Evolutionary conservation across 2,888 invertebrate species (phyloP).

Genomic region (Cosmorhoe ocellata): DNA sequence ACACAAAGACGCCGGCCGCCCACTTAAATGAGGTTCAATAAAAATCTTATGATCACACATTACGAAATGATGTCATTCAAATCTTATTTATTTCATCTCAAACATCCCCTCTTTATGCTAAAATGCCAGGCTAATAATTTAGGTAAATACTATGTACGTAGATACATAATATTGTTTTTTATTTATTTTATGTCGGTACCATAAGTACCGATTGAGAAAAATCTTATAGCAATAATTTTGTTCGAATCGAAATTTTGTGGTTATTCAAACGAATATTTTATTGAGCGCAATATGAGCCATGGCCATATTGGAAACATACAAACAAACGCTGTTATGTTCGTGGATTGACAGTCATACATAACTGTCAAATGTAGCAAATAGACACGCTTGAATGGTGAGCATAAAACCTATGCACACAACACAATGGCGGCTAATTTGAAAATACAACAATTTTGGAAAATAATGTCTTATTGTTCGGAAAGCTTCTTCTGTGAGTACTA

Average conservation of each 20-base stretch:
- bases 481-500: slow-evolving; percentile 6
- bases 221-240: no score
- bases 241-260: no score
- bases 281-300: slow-evolving; percentile 48
- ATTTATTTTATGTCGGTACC: no score
- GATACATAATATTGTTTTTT: no score
- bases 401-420: slow-evolving; percentile 5
- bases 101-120: no score
- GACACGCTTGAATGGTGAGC: slow-evolving; percentile 31
- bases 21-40: slow-evolving; percentile 17
- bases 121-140: no score
- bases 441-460: slow-evolving; percentile 29
- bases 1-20: slow-evolving; percentile 53
- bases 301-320: slow-evolving; percentile 20
- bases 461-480: slow-evolving; percentile 22
- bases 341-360: slow-evolving; percentile 51
- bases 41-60: slow-evolving; percentile 2
- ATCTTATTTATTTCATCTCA: not conserved
- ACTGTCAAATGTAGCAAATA: slow-evolving; percentile 42
- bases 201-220: no score
- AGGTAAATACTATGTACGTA: no score
- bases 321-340: slow-evolving; percentile 44
- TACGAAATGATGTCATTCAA: not conserved
- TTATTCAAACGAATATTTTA: slow-evolving; percentile 46
- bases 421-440: slow-evolving; percentile 26